Evolutionary conservation across 1,140 invertebrate species (phyloP).

Genomic region (Charaxes varanes): DNA sequence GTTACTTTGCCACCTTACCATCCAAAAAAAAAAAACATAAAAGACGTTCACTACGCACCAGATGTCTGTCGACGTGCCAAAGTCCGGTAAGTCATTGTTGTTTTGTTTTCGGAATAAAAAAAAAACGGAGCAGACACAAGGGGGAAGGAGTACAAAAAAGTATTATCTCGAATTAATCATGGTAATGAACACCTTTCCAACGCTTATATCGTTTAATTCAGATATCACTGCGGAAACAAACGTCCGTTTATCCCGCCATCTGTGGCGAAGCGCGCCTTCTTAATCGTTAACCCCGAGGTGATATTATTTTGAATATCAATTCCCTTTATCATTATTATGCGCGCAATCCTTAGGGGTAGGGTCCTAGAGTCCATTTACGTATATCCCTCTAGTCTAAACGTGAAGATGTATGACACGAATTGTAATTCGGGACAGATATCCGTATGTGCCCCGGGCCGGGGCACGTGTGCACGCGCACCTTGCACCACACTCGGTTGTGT

Average conservation of each 20-base stretch:
- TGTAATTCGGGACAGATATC: conserved; percentile 58
- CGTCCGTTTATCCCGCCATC: conserved; percentile 69
- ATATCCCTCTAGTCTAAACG: conserved; percentile 38
- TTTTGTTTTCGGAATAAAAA: not conserved
- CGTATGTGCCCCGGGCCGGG: conserved; percentile 50
- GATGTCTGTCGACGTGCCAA: too few species aligned
- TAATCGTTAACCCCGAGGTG: conserved; percentile 73
- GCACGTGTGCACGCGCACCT: conserved; percentile 67
- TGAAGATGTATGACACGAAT: conserved; percentile 69
- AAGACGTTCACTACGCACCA: too few species aligned
- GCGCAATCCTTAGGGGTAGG: conserved; percentile 49
- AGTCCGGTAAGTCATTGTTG: too few species aligned
- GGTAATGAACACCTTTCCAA: conserved; percentile 71
- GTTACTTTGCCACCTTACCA: too few species aligned
- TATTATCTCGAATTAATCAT: conserved; percentile 71
- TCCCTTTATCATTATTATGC: conserved; percentile 62
- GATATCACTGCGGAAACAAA: conserved; percentile 74
- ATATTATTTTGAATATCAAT: conserved; percentile 73
- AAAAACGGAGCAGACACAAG: conserved; percentile 27
- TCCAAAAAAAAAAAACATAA: too few species aligned
- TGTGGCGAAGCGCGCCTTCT: conserved; percentile 63
- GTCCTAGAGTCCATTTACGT: conserved; percentile 58
- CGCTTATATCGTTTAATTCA: conserved; percentile 70
- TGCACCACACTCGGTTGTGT: conserved; percentile 45
- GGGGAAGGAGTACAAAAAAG: conserved; percentile 50